Percentiles rank a stretch among this genome's conserved stretches.
These are phyloP conservation scores for Disparrhopalites patrizii DNA, from an alignment of 2,888 invertebrate species.

Conservation along the genomic window DNA sequence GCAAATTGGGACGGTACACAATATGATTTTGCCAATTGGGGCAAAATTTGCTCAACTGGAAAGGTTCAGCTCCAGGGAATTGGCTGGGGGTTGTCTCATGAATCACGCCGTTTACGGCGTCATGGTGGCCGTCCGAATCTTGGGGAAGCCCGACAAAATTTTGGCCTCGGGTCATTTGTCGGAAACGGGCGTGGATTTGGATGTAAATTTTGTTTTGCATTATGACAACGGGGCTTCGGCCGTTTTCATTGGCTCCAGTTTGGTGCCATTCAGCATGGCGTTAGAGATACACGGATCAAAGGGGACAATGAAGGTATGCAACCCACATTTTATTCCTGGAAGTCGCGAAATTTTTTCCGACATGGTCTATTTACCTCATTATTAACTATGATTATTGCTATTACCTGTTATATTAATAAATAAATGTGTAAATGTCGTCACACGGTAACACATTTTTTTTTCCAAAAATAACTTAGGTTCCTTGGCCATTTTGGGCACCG, in stretches of 20 bases:
- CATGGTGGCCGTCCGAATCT: constrained; percentile 68
- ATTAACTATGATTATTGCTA: too few species aligned
- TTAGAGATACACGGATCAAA: constrained; percentile 63
- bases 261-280: constrained; percentile 49
- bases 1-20: constrained; percentile 62
- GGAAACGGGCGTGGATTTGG: constrained; percentile 66
- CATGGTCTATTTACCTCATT: too few species aligned
- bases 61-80: constrained; percentile 58
- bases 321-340: too few species aligned
- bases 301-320: constrained; percentile 61
- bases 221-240: constrained; percentile 62
- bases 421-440: too few species aligned
- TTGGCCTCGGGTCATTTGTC: constrained; percentile 67
- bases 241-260: constrained; percentile 54
- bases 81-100: constrained; percentile 71
- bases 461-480: too few species aligned
- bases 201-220: constrained; percentile 62
- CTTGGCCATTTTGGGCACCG: constrained; percentile 68
- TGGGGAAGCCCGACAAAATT: constrained; percentile 65
- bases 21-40: constrained; percentile 55
- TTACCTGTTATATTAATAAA: too few species aligned
- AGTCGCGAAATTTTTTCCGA: too few species aligned
- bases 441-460: constrained; percentile 48
- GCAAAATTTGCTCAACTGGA: constrained; percentile 29
- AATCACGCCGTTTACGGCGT: constrained; percentile 74